phyloP scores from a whole-genome alignment of 2,797 vertebrate species.

The Pangasius mekongensis region DNA sequence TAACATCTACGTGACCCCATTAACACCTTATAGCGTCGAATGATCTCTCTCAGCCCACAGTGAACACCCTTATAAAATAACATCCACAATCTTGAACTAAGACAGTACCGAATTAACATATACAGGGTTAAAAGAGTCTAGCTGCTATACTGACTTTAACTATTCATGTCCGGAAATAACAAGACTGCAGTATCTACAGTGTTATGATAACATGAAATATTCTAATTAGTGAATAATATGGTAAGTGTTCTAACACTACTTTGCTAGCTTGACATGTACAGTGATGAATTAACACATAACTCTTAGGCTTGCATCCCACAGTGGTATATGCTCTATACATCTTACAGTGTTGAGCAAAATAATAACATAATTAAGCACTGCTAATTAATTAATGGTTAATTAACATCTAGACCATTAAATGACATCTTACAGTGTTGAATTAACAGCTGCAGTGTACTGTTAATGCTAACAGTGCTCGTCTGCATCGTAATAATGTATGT shows the following conservation, averaged over 20 bases:
- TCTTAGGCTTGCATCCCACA: not conserved
- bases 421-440: not conserved
- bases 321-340: not conserved
- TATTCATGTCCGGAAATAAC: not conserved
- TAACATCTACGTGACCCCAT: conserved; percentile 5
- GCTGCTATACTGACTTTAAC: not conserved
- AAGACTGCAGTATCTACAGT: too few species aligned
- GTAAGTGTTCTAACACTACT: not conserved
- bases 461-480: not conserved
- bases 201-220: not conserved
- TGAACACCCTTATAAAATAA: not conserved
- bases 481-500: not conserved
- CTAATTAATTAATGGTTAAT: not conserved
- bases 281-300: not conserved
- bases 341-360: not conserved
- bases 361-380: not conserved
- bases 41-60: not conserved
- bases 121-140: not conserved
- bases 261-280: not conserved
- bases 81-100: not conserved
- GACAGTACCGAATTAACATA: not conserved
- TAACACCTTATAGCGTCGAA: not conserved
- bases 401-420: not conserved
- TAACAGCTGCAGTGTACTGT: not conserved
- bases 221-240: not conserved